A percentile compares a stretch with the other conserved stretches of the same genome.
phyloP scores from a whole-genome alignment of 2,888 invertebrate species.

The Aplocera efformata region DNA sequence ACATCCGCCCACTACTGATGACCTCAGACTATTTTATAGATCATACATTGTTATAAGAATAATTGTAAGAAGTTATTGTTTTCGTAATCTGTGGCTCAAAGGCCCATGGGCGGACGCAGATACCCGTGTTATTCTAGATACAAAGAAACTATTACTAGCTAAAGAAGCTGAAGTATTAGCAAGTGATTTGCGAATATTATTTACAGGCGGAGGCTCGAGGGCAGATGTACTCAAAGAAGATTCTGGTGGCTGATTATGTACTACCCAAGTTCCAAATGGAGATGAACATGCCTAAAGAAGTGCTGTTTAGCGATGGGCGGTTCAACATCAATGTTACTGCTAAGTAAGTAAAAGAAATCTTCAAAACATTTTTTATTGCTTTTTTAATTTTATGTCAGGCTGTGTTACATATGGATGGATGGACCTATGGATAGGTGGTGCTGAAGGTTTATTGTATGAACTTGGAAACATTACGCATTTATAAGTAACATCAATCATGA shows the following conservation, averaged over 20 bases:
- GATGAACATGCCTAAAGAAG: slow-evolving; percentile 90
- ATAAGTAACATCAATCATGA: no score
- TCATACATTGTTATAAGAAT: no score
- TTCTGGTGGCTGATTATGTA: slow-evolving; percentile 94
- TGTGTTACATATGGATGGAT: no score
- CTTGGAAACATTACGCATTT: no score
- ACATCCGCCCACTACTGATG: slow-evolving; percentile 23
- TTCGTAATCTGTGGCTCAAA: slow-evolving; percentile 36
- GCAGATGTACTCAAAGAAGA: slow-evolving; percentile 84
- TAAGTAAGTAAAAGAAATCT: no score
- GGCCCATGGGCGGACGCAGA: slow-evolving; percentile 77
- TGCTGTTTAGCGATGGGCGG: slow-evolving; percentile 89
- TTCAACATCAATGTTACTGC: slow-evolving; percentile 90
- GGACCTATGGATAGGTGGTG: no score
- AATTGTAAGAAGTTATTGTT: slow-evolving; percentile 9
- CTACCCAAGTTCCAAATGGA: slow-evolving; percentile 95
- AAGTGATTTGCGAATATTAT: no score
- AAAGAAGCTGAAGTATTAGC: no score
- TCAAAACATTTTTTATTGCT: not conserved
- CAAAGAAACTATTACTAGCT: no score
- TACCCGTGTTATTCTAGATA: no score
- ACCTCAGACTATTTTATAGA: slow-evolving; percentile 23
- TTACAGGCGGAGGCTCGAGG: slow-evolving; percentile 65
- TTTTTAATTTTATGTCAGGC: no score
- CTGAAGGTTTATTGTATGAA: no score